Evolutionary conservation across 2,113 vertebrate genomes (phyloP).

Genomic region (Uria lomvia): DNA sequence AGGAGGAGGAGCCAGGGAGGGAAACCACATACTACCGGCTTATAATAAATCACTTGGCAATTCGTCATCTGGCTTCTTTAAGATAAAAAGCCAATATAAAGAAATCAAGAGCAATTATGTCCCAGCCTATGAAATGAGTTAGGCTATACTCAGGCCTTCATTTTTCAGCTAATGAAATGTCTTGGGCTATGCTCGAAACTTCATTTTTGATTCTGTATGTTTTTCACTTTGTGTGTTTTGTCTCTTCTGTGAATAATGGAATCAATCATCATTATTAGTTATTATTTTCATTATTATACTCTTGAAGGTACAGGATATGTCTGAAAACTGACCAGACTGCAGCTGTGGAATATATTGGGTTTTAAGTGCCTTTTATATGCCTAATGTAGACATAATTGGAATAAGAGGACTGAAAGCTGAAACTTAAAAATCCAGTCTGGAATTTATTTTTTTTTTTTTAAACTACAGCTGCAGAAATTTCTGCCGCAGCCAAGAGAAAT

Average conservation of each 20-base stretch:
- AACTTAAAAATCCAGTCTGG: neutral
- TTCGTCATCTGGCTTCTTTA: neutral
- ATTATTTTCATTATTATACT: neutral
- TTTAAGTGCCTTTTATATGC: neutral
- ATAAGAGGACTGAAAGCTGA: neutral
- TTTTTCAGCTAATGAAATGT: neutral
- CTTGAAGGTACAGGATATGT: neutral
- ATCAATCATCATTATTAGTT: neutral
- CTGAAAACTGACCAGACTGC: neutral
- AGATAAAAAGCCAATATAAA: conserved; percentile 15
- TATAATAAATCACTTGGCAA: neutral
- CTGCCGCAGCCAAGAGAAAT: neutral
- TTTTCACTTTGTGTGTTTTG: neutral
- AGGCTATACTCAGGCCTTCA: neutral
- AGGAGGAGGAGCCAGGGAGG: neutral
- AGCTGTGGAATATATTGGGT: neutral
- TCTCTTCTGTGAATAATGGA: neutral
- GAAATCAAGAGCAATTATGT: neutral
- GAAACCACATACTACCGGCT: neutral
- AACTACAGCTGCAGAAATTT: neutral
- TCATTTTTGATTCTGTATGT: neutral
- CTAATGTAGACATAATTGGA: neutral
- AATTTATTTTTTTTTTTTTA: neutral
- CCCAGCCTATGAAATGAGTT: neutral
- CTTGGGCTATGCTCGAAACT: neutral